These are phyloP conservation scores for Dromius quadrimaculatus DNA, from an alignment of 2,888 invertebrate species.

Conservation along the genomic window DNA sequence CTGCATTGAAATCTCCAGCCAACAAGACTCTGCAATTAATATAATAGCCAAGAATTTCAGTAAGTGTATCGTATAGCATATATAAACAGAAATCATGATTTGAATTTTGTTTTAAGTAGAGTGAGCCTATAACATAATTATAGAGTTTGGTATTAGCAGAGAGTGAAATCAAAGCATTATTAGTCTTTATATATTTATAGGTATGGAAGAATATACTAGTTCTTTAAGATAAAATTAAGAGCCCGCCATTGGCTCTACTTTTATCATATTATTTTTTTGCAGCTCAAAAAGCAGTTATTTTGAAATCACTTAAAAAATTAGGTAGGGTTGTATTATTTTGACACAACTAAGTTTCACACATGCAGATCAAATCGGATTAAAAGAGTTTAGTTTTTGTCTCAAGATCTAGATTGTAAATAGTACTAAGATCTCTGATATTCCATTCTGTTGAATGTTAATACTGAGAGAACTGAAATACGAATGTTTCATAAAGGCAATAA, in stretches of 20 bases:
- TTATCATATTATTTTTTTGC: too few species aligned
- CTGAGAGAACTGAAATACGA: too few species aligned
- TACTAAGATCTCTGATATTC: too few species aligned
- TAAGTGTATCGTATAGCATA: neutral
- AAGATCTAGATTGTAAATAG: neutral
- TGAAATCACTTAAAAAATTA: too few species aligned
- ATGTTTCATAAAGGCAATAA: too few species aligned
- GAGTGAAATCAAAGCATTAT: neutral
- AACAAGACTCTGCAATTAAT: neutral
- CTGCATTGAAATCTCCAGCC: neutral
- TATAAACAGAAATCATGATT: neutral
- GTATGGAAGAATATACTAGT: neutral
- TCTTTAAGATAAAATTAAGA: neutral
- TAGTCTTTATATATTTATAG: neutral
- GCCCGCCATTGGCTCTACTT: conserved; percentile 5
- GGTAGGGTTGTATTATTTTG: neutral
- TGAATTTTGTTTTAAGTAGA: conserved; percentile 2
- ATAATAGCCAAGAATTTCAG: neutral
- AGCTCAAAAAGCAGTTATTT: too few species aligned
- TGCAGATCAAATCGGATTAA: neutral
- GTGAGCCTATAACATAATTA: neutral
- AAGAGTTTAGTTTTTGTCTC: neutral
- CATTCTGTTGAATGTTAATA: too few species aligned
- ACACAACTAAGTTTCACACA: neutral
- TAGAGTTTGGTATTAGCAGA: neutral